Percentiles rank a stretch among this genome's conserved stretches.
Conservation (phyloP, 2,113 vertebrate genomes). For the Malurus cyaneus region DNA sequence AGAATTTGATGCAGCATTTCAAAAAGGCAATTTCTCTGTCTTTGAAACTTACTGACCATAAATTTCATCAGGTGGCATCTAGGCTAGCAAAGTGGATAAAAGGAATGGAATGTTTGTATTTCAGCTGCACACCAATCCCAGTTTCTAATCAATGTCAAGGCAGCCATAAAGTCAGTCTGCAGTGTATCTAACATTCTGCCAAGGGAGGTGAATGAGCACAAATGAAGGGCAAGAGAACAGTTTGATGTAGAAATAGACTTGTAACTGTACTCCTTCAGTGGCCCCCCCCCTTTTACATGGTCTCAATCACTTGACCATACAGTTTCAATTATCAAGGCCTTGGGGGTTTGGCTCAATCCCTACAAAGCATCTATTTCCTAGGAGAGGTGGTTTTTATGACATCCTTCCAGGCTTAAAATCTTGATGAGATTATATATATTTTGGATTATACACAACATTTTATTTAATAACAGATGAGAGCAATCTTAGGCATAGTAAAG, state of each 20-base stretch:
- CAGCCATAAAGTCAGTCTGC: neutral
- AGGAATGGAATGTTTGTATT: neutral
- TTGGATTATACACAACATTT: neutral
- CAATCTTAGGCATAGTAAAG: neutral
- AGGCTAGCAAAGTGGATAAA: neutral
- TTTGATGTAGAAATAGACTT: neutral
- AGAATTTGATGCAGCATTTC: neutral
- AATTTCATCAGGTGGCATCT: neutral
- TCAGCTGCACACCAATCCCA: neutral
- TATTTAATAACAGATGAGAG: neutral
- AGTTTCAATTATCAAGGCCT: conserved; percentile 23
- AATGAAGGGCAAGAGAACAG: neutral
- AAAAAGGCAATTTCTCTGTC: neutral
- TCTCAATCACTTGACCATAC: neutral
- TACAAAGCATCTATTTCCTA: neutral
- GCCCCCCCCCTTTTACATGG: neutral
- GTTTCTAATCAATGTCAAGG: neutral
- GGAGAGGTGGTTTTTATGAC: neutral
- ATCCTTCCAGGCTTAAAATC: conserved; percentile 2
- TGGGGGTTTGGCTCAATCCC: conserved; percentile 4
- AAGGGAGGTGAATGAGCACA: neutral
- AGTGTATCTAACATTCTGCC: neutral
- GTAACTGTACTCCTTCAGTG: neutral
- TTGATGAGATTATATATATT: conserved; percentile 3
- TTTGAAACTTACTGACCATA: neutral